phyloP scores from a whole-genome alignment of 2,797 vertebrate species.

The Oreortyx pictus region DNA sequence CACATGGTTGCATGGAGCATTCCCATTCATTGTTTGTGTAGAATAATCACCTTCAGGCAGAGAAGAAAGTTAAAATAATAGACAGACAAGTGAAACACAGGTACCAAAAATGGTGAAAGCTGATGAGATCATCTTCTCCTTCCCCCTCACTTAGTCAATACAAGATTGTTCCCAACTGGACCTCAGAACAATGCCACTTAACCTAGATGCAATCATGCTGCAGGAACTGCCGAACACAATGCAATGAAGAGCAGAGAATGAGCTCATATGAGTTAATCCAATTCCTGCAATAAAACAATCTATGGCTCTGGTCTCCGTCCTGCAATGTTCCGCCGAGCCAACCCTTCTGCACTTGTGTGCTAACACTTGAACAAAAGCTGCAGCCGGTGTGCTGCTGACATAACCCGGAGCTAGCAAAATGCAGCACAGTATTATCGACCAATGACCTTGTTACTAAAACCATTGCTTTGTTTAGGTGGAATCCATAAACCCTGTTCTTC shows the following conservation, averaged over 20 bases:
- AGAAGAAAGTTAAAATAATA: background rate
- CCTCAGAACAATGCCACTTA: conserved; percentile 63
- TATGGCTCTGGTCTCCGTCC: conserved; percentile 11
- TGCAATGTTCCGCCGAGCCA: background rate
- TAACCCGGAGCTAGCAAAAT: background rate
- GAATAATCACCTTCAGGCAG: background rate
- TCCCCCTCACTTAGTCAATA: conserved; percentile 38
- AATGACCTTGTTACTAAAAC: background rate
- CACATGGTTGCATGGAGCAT: background rate
- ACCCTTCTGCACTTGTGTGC: background rate
- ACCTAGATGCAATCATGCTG: conserved; percentile 80
- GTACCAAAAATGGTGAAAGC: conserved; percentile 29
- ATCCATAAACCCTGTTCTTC: conserved; percentile 48
- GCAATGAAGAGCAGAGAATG: conserved; percentile 63
- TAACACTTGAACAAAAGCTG: conserved; percentile 17
- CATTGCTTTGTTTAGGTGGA: conserved; percentile 42
- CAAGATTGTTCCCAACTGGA: conserved; percentile 24
- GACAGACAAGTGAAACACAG: background rate
- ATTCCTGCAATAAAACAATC: conserved; percentile 63
- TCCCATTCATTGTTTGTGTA: background rate
- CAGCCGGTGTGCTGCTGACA: background rate
- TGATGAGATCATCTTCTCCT: conserved; percentile 24
- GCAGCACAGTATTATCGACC: background rate
- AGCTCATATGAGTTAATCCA: conserved; percentile 60
- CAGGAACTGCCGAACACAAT: conserved; percentile 78